Evolutionary conservation across 2,888 invertebrate species (phyloP), one percentile per base, ranked within the genome.

Genomic region (Spodoptera littoralis): DNA sequence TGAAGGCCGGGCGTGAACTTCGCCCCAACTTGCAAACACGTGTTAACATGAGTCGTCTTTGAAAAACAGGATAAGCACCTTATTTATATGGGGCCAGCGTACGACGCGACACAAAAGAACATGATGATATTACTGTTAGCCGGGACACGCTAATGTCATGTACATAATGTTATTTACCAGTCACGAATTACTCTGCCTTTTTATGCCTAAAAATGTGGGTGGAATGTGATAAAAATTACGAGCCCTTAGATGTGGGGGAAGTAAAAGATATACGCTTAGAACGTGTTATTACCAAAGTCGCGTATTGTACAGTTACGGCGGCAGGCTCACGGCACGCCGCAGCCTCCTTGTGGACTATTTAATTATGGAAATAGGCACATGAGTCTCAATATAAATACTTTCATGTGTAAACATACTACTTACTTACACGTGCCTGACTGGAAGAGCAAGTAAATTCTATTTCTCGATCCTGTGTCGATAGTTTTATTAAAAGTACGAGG

Each of bases 61-160:
- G 91, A 93, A 94, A 92, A 93, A 93, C 88, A 92, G 90, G 88
- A 90, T 92, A 92, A 91, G 86, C 84, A 87, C 89, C 94, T 92
- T 93, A 93, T 94, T 93, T 93, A 90, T 94, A 93, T 94, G 93
- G 90, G 91, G 86, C 91, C 84, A 90, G 90, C 93, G 93, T 93
- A 87, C 89, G 87, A 79, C 79, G 87, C 89, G 89, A 92, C 92
- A 92, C 88, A 90, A 91, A 90, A 88, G 90, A 90, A 89, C 91
- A 91, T 91, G 91, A 92, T 92, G 86, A 88, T 90, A 92, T 93
- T 93, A 93, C 91, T 84, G 90, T 85, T 87, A 82, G 85, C 81
- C 71, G 84, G 80, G 88, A 84, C 85, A 79, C 88, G 86, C 87
- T 92, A 91, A 92, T 91, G 87, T 87, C 82, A 89, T 89, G 88